Evolutionary conservation across 1,140 invertebrate species (phyloP).

Genomic region (Drosophila guanche): DNA sequence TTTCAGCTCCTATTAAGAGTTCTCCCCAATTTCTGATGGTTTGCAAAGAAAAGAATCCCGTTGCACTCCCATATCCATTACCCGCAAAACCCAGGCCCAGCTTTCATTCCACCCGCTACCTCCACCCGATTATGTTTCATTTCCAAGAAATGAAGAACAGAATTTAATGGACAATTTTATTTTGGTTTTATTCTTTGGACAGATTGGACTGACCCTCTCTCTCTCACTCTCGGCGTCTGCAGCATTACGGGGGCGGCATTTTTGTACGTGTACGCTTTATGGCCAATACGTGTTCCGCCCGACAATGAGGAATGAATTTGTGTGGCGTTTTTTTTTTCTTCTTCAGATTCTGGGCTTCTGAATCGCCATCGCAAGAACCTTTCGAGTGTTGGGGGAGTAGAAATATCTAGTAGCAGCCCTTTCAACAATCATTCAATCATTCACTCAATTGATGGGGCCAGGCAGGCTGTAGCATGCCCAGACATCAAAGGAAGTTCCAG

Average conservation of each 20-base stretch:
- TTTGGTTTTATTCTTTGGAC: slow-evolving; percentile 45
- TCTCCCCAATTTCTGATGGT: too few relatives aligned
- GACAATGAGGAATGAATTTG: slow-evolving; percentile 31
- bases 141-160: slow-evolving; percentile 14
- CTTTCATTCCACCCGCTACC: background rate
- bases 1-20: too few relatives aligned
- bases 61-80: slow-evolving; percentile 25
- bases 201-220: slow-evolving; percentile 30
- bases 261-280: slow-evolving; percentile 62
- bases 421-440: slow-evolving; percentile 73
- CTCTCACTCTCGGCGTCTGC: too few relatives aligned
- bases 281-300: slow-evolving; percentile 63
- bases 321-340: slow-evolving; percentile 1
- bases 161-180: slow-evolving; percentile 52
- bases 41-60: background rate
- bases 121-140: slow-evolving; percentile 27
- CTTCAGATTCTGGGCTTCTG: background rate
- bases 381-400: background rate
- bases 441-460: slow-evolving; percentile 59
- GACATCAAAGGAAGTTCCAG: slow-evolving; percentile 63
- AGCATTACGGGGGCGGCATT: background rate
- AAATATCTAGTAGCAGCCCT: slow-evolving; percentile 22
- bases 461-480: slow-evolving; percentile 54
- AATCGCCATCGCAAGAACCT: background rate
- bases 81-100: slow-evolving; percentile 12